phyloP scores from a whole-genome alignment of 2,113 vertebrate genomes.

The Hystrix brachyura region DNA sequence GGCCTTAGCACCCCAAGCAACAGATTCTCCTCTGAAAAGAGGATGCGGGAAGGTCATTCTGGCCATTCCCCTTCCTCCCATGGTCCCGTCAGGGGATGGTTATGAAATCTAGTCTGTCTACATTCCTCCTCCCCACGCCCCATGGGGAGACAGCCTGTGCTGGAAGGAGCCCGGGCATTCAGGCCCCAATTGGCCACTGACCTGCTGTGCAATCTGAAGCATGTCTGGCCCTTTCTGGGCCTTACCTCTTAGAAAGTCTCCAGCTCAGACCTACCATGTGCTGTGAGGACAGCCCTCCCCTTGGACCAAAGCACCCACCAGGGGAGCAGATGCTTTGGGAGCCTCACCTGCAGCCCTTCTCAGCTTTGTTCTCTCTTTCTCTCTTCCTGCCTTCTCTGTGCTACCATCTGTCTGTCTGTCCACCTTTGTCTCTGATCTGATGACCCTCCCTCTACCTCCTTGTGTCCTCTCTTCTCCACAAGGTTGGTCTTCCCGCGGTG shows the following conservation, averaged over 20 bases:
- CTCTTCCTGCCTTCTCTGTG: background rate
- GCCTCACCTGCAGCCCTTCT: background rate
- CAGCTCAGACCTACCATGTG: background rate
- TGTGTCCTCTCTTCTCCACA: conserved; percentile 49
- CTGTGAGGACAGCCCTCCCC: background rate
- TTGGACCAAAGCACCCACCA: background rate
- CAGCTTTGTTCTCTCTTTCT: background rate
- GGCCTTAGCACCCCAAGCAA: conserved; percentile 24
- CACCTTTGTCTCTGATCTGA: background rate
- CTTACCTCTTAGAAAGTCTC: background rate
- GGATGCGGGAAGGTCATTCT: background rate
- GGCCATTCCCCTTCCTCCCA: background rate
- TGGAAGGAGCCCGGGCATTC: background rate
- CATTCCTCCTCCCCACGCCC: background rate
- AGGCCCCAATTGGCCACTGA: background rate
- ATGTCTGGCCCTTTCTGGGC: conserved; percentile 25
- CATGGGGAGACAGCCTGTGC: background rate
- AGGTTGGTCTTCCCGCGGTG: conserved; percentile 82
- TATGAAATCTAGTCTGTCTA: background rate
- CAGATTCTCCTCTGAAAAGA: conserved; percentile 43
- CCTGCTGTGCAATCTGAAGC: background rate
- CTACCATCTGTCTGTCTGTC: conserved; percentile 39
- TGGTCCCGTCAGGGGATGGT: background rate
- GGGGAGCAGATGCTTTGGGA: background rate
- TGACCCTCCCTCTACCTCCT: background rate